Evolutionary conservation across 2,113 vertebrate genomes (phyloP).

Genomic region (Mirounga angustirostris): DNA sequence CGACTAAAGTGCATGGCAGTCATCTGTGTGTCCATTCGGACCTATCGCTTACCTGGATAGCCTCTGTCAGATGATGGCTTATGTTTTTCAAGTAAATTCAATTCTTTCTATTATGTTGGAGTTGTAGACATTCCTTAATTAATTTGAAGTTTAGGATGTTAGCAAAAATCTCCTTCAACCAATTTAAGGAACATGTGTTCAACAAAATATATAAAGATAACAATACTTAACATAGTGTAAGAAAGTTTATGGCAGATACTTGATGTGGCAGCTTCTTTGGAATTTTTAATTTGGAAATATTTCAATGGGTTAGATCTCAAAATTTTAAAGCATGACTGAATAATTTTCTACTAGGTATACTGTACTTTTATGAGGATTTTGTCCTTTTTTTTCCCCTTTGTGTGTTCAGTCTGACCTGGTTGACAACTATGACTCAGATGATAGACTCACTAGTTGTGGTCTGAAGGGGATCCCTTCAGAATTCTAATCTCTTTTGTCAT

Average conservation of each 20-base stretch:
- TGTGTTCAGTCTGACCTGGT: slow-evolving; percentile 47
- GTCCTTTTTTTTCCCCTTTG: background rate
- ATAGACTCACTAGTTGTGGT: slow-evolving; percentile 79
- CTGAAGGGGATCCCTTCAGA: slow-evolving; percentile 78
- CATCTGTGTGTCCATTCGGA: background rate
- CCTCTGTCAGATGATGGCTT: background rate
- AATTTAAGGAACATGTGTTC: background rate
- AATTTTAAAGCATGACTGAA: slow-evolving; percentile 28
- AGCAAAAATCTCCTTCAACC: slow-evolving; percentile 17
- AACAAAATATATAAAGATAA: background rate
- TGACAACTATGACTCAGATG: slow-evolving; percentile 84
- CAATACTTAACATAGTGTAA: background rate
- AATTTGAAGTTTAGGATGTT: background rate
- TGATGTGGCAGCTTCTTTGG: background rate
- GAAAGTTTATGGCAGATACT: background rate
- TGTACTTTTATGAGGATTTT: slow-evolving; percentile 73
- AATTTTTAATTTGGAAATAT: slow-evolving; percentile 46
- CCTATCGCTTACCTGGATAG: background rate
- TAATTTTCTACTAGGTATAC: background rate
- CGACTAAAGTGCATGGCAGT: background rate
- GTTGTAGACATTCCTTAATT: background rate
- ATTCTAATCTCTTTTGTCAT: slow-evolving; percentile 78
- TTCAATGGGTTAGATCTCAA: slow-evolving; percentile 28
- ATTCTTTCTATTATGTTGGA: background rate
- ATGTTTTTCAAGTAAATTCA: background rate